Percentiles rank a stretch among this genome's conserved stretches.
Evolutionary conservation across 2,113 vertebrate species (phyloP).

Genomic region (Stegostoma tigrinum): DNA sequence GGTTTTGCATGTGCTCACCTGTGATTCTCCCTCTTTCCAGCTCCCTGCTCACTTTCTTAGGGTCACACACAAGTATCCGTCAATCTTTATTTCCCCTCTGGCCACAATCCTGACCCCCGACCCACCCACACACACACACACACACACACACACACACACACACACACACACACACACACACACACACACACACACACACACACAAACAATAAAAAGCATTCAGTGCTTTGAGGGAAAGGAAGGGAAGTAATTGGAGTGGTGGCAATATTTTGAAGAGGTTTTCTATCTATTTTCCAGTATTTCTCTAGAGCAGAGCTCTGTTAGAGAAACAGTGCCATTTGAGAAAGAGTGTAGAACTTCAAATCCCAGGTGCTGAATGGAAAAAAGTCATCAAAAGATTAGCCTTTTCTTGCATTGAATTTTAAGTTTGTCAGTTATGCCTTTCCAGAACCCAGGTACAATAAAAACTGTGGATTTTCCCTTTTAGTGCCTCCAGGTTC

Average conservation of each 20-base stretch:
- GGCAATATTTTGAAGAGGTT: background rate
- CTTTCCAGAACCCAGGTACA: background rate
- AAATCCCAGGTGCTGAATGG: background rate
- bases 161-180: too few species aligned
- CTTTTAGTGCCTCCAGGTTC: background rate
- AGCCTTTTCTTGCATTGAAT: too few species aligned
- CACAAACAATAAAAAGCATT: too few species aligned
- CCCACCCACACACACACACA: too few species aligned
- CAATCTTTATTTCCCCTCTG: too few species aligned
- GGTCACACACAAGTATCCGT: background rate
- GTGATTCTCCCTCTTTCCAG: background rate
- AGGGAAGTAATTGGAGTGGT: background rate
- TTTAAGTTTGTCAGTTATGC: background rate
- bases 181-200: too few species aligned
- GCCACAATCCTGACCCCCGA: too few species aligned
- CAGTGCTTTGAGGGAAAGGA: background rate
- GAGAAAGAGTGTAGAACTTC: background rate
- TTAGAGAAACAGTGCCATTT: background rate
- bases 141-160: too few species aligned
- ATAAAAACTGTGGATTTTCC: background rate
- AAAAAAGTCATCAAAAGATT: background rate
- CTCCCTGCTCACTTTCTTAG: background rate
- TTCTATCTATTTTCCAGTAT: background rate
- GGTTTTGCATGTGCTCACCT: background rate
- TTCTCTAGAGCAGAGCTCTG: background rate